These are phyloP conservation scores for Geodia barretti DNA, from an alignment of 37 sponge, comb jelly and placozoan genomes.

Conservation along the genomic window DNA sequence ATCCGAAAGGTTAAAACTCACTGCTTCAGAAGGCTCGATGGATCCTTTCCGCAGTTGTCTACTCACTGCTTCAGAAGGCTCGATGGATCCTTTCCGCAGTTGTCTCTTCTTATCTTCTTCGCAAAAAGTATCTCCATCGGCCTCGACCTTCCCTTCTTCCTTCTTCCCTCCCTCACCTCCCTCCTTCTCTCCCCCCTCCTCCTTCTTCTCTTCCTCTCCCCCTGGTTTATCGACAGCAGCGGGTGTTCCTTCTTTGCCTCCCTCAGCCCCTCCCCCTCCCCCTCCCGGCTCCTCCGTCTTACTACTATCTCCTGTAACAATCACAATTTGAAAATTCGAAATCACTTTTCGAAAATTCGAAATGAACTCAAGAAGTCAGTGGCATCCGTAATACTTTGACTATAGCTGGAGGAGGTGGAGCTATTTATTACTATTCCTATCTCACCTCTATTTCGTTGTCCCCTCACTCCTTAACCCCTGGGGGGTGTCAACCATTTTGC, in stretches of 20 bases:
- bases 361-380: too few species aligned
- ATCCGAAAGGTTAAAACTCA: too few species aligned
- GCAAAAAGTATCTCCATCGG: not conserved
- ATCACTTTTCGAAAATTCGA: too few species aligned
- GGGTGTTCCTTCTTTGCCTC: not conserved
- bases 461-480: too few species aligned
- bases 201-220: conserved; percentile 15
- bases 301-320: not conserved
- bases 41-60: not conserved
- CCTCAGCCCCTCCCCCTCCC: not conserved
- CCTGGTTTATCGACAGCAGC: not conserved
- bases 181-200: not conserved
- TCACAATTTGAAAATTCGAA: too few species aligned
- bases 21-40: too few species aligned
- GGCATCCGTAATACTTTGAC: too few species aligned
- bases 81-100: not conserved
- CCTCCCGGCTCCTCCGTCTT: not conserved
- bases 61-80: not conserved
- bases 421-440: too few species aligned
- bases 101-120: not conserved
- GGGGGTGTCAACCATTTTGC: too few species aligned
- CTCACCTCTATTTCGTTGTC: too few species aligned
- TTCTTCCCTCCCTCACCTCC: conserved; percentile 14
- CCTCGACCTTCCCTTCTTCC: conserved; percentile 8
- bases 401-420: too few species aligned